These are phyloP conservation scores for Masnerella sp. DNA, from an alignment of 2,888 invertebrate genomes.

Conservation along the genomic window DNA sequence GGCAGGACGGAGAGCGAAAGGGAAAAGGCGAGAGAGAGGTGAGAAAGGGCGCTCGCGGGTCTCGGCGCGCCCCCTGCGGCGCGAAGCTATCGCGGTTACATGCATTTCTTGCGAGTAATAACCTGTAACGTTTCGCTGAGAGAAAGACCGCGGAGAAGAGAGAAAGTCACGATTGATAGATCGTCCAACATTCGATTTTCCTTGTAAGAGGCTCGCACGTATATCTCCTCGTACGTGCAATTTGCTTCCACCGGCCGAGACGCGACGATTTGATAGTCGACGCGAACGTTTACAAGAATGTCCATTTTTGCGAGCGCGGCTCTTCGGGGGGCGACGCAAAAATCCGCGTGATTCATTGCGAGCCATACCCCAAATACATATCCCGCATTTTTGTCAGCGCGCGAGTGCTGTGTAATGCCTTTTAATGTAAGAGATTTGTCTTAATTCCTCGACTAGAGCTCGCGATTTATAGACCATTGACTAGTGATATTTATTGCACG, in stretches of 20 bases:
- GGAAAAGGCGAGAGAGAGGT: constrained; percentile 58
- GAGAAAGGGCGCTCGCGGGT: constrained; percentile 64
- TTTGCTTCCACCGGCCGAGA: constrained; percentile 58
- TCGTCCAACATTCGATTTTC: constrained; percentile 69
- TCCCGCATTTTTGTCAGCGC: constrained; percentile 19
- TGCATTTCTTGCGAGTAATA: constrained; percentile 72
- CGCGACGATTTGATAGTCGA: constrained; percentile 60
- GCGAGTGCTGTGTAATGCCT: constrained; percentile 40
- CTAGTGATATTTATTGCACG: constrained; percentile 10
- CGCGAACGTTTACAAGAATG: constrained; percentile 60
- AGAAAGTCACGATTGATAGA: constrained; percentile 69
- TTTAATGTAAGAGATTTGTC: constrained; percentile 47
- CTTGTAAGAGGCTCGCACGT: constrained; percentile 66
- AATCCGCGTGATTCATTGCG: constrained; percentile 45
- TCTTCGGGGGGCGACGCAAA: constrained; percentile 34
- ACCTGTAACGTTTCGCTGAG: constrained; percentile 71
- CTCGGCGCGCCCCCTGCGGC: constrained; percentile 67
- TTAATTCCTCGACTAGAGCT: constrained; percentile 29
- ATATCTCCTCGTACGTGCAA: constrained; percentile 59
- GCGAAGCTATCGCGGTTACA: constrained; percentile 71
- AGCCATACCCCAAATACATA: constrained; percentile 30
- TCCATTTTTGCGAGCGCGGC: constrained; percentile 44
- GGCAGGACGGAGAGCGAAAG: no score
- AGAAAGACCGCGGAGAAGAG: constrained; percentile 53
- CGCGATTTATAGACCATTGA: constrained; percentile 13